Percentiles rank a stretch among this genome's conserved stretches.
phyloP scores from a whole-genome alignment of 1,140 invertebrate genomes.

The Magallana gigas region DNA sequence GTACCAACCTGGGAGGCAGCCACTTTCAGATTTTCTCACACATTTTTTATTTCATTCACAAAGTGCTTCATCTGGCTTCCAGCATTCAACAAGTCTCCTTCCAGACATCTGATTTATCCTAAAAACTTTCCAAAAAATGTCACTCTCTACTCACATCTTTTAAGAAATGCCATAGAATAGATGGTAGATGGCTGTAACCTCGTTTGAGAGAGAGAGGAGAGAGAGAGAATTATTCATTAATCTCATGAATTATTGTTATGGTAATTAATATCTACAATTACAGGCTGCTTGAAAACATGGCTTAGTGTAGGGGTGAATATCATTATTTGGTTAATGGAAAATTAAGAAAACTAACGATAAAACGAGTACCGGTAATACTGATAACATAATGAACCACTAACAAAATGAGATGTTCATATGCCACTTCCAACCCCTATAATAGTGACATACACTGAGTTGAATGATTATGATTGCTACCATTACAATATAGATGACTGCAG shows the following conservation, averaged over 20 bases:
- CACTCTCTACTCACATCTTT: too few relatives aligned
- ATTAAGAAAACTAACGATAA: background rate
- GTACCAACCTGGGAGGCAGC: conserved; percentile 7
- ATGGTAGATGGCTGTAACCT: too few relatives aligned
- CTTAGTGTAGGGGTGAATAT: background rate
- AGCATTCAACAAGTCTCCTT: background rate
- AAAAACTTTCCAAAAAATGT: too few relatives aligned
- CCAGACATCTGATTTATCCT: background rate
- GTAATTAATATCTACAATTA: background rate
- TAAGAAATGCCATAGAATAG: too few relatives aligned
- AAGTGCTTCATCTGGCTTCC: conserved; percentile 21
- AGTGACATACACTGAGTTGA: background rate
- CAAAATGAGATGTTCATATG: background rate
- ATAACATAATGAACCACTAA: background rate
- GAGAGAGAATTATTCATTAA: background rate
- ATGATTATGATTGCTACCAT: background rate
- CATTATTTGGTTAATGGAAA: background rate
- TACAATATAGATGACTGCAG: background rate
- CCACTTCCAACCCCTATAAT: background rate
- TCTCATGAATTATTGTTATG: too few relatives aligned
- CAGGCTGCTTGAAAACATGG: background rate
- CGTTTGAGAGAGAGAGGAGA: background rate
- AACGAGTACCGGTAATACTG: background rate
- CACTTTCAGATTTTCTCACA: conserved; percentile 27
- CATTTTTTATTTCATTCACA: conserved; percentile 38